These are phyloP conservation scores for Pristionchus entomophagus DNA, from an alignment of 2,888 invertebrate species.

Conservation along the genomic window DNA sequence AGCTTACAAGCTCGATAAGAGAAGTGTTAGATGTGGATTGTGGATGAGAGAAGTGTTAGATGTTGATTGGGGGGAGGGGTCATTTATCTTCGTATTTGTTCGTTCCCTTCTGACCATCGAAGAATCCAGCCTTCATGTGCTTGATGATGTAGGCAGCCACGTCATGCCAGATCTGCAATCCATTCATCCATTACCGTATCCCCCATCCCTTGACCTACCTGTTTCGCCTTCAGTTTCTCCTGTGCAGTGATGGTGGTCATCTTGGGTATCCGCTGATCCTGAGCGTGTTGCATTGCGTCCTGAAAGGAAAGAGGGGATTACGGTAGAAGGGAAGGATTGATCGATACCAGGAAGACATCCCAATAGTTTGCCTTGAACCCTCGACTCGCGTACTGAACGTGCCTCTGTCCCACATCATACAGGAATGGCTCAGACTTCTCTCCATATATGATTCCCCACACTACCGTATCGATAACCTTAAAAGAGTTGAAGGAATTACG, in stretches of 20 bases:
- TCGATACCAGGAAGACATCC: slow-evolving; percentile 70
- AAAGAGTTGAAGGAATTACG: background rate
- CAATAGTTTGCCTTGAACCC: slow-evolving; percentile 73
- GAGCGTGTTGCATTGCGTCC: slow-evolving; percentile 72
- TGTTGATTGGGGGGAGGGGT: background rate
- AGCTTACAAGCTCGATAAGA: background rate
- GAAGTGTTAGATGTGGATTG: slow-evolving; percentile 3
- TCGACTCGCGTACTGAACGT: slow-evolving; percentile 67
- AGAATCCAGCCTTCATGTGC: slow-evolving; percentile 70
- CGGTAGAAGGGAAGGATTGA: background rate
- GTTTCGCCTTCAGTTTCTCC: slow-evolving; percentile 65
- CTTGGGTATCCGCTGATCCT: slow-evolving; percentile 59
- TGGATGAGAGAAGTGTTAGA: background rate
- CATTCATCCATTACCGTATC: slow-evolving; percentile 8
- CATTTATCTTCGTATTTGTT: slow-evolving; percentile 49
- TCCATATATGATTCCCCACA: slow-evolving; percentile 72
- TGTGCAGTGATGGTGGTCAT: slow-evolving; percentile 61
- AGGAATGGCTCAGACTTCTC: slow-evolving; percentile 63
- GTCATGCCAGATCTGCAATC: slow-evolving; percentile 64
- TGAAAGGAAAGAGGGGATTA: slow-evolving; percentile 50
- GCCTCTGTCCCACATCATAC: slow-evolving; percentile 69
- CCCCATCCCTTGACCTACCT: slow-evolving; percentile 45
- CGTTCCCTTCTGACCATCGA: slow-evolving; percentile 65
- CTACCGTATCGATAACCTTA: slow-evolving; percentile 69
- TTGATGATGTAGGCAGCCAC: slow-evolving; percentile 70